Percentiles rank a stretch among this genome's conserved stretches.
Conservation (phyloP, 2,888 invertebrate species). For the Mactromeris polynyma region DNA sequence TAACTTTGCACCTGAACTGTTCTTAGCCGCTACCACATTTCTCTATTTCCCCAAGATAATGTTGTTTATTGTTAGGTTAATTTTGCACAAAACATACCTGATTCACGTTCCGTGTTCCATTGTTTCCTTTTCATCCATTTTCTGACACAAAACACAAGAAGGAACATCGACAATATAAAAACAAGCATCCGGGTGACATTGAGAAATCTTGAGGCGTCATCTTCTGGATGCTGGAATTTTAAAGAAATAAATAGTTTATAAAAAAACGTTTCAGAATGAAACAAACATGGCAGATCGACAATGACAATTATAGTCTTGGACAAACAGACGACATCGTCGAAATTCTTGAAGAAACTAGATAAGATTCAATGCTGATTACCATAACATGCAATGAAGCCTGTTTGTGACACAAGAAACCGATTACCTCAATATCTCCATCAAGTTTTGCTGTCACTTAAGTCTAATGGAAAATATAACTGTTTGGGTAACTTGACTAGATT, state of each 20-base stretch:
- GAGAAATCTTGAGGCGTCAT: conserved; percentile 15
- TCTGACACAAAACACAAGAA: conserved; percentile 37
- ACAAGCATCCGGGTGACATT: conserved; percentile 33
- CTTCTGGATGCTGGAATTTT: conserved; percentile 36
- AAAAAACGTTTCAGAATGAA: background rate
- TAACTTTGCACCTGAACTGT: too few species aligned
- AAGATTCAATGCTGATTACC: background rate
- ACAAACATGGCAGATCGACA: background rate
- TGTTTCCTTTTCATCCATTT: conserved; percentile 38
- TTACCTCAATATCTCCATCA: background rate
- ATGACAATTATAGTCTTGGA: background rate
- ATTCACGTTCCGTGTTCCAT: background rate
- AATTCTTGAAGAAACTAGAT: background rate
- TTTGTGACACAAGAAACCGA: background rate
- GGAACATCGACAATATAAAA: conserved; percentile 11
- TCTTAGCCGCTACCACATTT: too few species aligned
- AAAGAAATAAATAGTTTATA: background rate
- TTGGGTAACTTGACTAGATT: background rate
- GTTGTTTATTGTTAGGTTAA: too few species aligned
- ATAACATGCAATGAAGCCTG: background rate
- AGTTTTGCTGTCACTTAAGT: background rate
- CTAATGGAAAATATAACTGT: background rate
- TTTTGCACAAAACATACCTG: background rate
- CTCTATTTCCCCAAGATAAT: too few species aligned
- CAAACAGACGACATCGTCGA: background rate